Conservation (phyloP, 2,888 invertebrate genomes). For the Leptogaster cylindrica region DNA sequence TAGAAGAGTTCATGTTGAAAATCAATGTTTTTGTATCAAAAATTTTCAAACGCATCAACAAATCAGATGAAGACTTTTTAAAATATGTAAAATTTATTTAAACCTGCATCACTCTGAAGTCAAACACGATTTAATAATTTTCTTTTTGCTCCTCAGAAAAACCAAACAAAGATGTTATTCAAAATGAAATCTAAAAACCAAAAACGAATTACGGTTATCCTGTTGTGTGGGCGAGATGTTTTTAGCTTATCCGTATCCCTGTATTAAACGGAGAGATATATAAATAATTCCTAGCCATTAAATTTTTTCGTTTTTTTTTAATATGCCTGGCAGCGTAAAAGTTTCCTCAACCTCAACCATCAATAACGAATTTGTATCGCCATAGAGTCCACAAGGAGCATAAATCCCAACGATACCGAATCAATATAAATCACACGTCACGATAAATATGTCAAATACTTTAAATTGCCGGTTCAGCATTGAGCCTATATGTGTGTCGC, state of each 20-base stretch:
- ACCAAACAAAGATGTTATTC: not conserved
- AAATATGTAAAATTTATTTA: no score
- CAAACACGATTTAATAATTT: no score
- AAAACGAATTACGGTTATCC: no score
- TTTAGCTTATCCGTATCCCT: not conserved
- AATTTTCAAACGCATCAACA: no score
- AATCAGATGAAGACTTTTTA: no score
- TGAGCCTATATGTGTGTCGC: slow-evolving; percentile 45
- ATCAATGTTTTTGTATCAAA: no score
- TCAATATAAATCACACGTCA: slow-evolving; percentile 47
- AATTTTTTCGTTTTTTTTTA: slow-evolving; percentile 22
- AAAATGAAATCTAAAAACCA: no score
- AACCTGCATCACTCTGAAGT: no score
- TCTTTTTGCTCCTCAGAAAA: not conserved
- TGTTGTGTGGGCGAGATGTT: no score
- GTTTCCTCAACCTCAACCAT: slow-evolving; percentile 41
- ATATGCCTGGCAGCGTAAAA: slow-evolving; percentile 35
- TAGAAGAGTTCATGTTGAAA: no score
- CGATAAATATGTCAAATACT: slow-evolving; percentile 47
- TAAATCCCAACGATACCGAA: slow-evolving; percentile 45
- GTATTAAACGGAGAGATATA: slow-evolving; percentile 19
- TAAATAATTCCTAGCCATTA: slow-evolving; percentile 34
- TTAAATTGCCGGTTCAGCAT: slow-evolving; percentile 47
- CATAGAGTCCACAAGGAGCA: slow-evolving; percentile 35
- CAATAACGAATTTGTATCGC: slow-evolving; percentile 45